Conservation (phyloP, 1,140 invertebrate species). For the Pteromalus puparum region DNA sequence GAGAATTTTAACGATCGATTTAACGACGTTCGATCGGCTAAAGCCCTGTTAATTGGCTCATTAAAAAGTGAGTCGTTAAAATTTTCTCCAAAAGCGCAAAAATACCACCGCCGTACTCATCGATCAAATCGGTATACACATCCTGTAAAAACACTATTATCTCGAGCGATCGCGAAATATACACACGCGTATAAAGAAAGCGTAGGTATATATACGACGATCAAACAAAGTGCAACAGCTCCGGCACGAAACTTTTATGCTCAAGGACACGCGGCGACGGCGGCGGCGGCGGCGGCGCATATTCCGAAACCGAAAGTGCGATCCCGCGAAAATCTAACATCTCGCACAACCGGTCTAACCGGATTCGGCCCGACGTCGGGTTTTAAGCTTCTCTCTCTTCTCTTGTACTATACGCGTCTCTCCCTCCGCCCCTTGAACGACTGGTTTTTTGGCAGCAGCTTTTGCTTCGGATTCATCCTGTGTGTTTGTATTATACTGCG, state of each 20-base stretch:
- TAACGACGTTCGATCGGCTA: not conserved
- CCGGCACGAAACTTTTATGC: conserved; percentile 59
- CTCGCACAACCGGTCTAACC: conserved; percentile 75
- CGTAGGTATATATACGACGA: not conserved
- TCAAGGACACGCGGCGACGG: conserved; percentile 66
- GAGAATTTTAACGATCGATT: conserved; percentile 1
- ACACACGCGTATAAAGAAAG: too few species aligned
- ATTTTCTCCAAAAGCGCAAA: not conserved
- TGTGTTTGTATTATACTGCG: not conserved
- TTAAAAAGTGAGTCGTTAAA: not conserved
- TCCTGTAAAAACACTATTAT: not conserved
- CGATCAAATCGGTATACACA: not conserved
- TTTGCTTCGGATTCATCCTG: not conserved
- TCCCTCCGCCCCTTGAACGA: conserved; percentile 23
- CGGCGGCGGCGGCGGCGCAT: conserved; percentile 57
- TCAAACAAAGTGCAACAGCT: not conserved
- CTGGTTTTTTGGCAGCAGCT: conserved; percentile 49
- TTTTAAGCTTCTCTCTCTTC: conserved; percentile 15
- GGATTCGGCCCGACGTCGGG: conserved; percentile 66
- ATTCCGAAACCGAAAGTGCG: conserved; percentile 77
- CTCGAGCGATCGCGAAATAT: not conserved
- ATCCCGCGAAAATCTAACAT: conserved; percentile 77
- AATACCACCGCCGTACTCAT: not conserved
- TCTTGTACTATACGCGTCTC: not conserved
- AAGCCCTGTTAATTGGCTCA: not conserved